A percentile compares a stretch with the other conserved stretches of the same genome.
phyloP scores from a whole-genome alignment of 2,888 invertebrate species.

The Stenoptilia bipunctidactyla region DNA sequence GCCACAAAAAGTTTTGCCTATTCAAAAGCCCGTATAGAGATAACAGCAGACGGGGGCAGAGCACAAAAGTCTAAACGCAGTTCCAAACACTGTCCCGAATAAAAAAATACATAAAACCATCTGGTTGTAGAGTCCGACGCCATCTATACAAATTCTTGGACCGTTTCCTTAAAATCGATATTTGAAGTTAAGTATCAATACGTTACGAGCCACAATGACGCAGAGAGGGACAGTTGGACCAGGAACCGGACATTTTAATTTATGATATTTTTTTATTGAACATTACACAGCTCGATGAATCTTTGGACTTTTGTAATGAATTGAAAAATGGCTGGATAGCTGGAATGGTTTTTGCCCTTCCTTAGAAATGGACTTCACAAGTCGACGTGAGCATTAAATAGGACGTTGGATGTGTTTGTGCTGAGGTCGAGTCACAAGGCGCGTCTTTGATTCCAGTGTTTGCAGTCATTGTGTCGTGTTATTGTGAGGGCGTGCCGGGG shows the following conservation, averaged over 20 bases:
- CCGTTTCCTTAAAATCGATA: conserved; percentile 54
- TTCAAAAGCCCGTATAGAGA: conserved; percentile 48
- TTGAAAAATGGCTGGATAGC: conserved; percentile 56
- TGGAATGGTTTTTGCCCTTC: conserved; percentile 54
- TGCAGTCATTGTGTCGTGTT: conserved; percentile 42
- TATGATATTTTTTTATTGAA: conserved; percentile 59
- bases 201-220: conserved; percentile 46
- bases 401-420: conserved; percentile 43
- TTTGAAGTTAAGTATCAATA: conserved; percentile 62
- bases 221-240: conserved; percentile 41
- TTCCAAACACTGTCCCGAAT: conserved; percentile 36
- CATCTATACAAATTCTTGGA: conserved; percentile 46
- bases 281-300: conserved; percentile 56
- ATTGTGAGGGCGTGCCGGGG: conserved; percentile 40
- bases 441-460: conserved; percentile 47
- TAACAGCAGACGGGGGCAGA: conserved; percentile 54
- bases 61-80: conserved; percentile 61
- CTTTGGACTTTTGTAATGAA: conserved; percentile 63
- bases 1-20: conserved; percentile 56
- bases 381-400: conserved; percentile 42
- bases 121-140: conserved; percentile 38
- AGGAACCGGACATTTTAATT: conserved; percentile 63
- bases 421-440: conserved; percentile 45
- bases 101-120: conserved; percentile 44
- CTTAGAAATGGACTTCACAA: conserved; percentile 67